Conservation (phyloP, 2,113 vertebrate genomes). For the Protomyctophum bolini region DNA sequence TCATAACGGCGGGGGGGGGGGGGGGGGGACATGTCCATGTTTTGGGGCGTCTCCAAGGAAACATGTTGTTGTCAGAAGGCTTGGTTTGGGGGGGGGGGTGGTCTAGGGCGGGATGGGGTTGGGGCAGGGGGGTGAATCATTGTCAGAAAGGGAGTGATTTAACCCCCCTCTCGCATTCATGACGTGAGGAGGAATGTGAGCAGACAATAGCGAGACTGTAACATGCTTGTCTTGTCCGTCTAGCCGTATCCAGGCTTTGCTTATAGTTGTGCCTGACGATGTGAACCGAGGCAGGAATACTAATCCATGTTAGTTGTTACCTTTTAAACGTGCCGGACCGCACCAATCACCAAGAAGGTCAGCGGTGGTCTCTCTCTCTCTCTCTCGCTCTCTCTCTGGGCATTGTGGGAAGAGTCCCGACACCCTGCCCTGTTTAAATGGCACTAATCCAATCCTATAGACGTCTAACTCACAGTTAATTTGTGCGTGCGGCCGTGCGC, state of each 20-base stretch:
- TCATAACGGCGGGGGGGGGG: neutral
- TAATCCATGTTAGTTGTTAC: slow-evolving; percentile 70
- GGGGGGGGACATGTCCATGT: slow-evolving; percentile 30
- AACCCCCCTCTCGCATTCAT: slow-evolving; percentile 1
- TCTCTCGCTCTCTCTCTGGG: slow-evolving; percentile 32
- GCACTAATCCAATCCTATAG: slow-evolving; percentile 56
- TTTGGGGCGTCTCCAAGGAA: slow-evolving; percentile 52
- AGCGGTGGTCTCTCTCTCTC: slow-evolving; percentile 45
- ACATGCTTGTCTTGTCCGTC: slow-evolving; percentile 33
- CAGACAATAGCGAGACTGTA: slow-evolving; percentile 55
- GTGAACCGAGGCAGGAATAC: slow-evolving; percentile 55
- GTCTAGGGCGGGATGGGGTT: slow-evolving; percentile 24
- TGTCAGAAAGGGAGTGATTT: slow-evolving; percentile 49
- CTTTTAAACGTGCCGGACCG: slow-evolving; percentile 51
- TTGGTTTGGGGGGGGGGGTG: slow-evolving; percentile 31
- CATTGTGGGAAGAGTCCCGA: slow-evolving; percentile 18
- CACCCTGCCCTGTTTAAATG: slow-evolving; percentile 27
- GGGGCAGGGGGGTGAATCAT: slow-evolving; percentile 29
- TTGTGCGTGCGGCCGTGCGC: neutral
- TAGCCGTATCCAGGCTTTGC: slow-evolving; percentile 21
- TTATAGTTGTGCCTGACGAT: neutral
- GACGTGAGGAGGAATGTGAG: slow-evolving; percentile 39
- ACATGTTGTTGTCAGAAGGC: slow-evolving; percentile 61
- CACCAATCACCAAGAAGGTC: slow-evolving; percentile 70
- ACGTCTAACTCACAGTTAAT: slow-evolving; percentile 55